Percentiles rank a stretch among this genome's conserved stretches.
Conservation (phyloP, 1,140 invertebrate genomes). For the Sarcophaga peregrina region DNA sequence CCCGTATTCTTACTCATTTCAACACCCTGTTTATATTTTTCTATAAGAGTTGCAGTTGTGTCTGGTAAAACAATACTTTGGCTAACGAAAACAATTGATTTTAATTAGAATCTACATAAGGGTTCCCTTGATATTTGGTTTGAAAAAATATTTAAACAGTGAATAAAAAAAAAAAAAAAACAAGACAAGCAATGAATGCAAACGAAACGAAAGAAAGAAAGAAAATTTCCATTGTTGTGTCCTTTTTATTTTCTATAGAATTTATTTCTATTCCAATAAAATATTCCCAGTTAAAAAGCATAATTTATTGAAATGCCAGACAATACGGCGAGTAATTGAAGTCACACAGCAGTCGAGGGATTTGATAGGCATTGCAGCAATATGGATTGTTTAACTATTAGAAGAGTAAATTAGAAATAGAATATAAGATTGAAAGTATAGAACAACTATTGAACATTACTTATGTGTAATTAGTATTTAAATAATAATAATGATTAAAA, state of each 20-base stretch:
- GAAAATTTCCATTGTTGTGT: neutral
- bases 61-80: neutral
- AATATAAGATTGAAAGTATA: no score
- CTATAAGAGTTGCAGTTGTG: neutral
- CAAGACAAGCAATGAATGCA: no score
- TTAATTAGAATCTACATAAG: constrained; percentile 20
- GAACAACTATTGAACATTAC: no score
- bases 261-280: neutral
- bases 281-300: neutral
- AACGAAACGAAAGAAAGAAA: neutral
- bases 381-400: neutral
- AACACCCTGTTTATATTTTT: neutral
- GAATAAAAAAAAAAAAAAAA: neutral
- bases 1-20: neutral
- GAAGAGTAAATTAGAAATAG: neutral
- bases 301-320: neutral
- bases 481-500: no score
- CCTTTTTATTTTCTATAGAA: no score
- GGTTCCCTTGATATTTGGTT: constrained; percentile 18
- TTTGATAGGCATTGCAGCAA: neutral
- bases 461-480: no score
- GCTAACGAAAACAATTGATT: constrained; percentile 19
- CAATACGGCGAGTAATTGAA: neutral
- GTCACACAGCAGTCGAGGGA: neutral
- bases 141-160: neutral